Conservation (phyloP, 2,797 vertebrate genomes). For the Artibeus lituratus region DNA sequence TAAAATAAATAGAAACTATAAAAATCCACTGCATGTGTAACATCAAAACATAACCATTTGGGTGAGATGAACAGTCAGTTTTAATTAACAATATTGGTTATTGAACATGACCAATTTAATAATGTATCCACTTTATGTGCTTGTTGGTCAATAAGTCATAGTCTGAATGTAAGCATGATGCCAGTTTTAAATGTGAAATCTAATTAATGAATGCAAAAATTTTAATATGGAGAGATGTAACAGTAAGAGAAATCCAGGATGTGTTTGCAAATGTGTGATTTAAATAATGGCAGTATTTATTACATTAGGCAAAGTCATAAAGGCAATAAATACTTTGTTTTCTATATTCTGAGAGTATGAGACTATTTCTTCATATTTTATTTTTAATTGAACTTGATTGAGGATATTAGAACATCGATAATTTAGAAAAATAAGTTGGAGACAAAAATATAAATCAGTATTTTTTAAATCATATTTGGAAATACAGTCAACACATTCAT, state of each 20-base stretch:
- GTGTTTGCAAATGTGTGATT: neutral
- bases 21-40: neutral
- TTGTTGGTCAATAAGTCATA: neutral
- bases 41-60: neutral
- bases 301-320: neutral
- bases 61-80: neutral
- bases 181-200: neutral
- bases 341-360: neutral
- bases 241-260: neutral
- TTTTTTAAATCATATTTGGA: neutral
- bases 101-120: neutral
- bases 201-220: neutral
- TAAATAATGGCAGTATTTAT: neutral
- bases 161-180: neutral
- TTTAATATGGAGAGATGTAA: neutral
- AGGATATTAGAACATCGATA: neutral
- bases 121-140: neutral
- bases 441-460: neutral
- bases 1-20: neutral
- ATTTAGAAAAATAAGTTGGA: neutral
- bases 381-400: neutral
- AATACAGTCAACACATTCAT: neutral
- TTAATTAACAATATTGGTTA: neutral
- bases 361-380: neutral
- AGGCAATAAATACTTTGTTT: neutral